phyloP scores from a whole-genome alignment of 2,888 invertebrate genomes.

The Drosophila paramelanica region DNA sequence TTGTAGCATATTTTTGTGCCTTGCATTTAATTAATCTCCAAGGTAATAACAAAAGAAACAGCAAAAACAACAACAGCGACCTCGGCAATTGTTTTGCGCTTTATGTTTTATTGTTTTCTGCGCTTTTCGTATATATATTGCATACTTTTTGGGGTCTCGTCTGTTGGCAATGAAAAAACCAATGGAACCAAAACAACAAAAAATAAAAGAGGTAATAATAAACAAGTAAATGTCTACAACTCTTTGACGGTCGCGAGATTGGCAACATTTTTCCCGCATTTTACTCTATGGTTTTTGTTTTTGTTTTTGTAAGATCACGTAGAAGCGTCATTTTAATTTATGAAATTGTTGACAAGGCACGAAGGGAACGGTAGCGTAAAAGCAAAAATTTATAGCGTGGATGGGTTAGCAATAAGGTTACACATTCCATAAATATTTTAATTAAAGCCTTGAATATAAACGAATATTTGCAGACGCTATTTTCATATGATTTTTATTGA shows the following conservation, averaged over 20 bases:
- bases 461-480: too few relatives aligned
- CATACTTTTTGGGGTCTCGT: constrained; percentile 43
- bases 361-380: not conserved
- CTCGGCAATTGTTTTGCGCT: constrained; percentile 68
- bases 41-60: constrained; percentile 74
- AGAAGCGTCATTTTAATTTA: constrained; percentile 69
- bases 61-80: constrained; percentile 19
- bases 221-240: constrained; percentile 48
- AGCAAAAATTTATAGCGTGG: not conserved
- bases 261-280: constrained; percentile 18
- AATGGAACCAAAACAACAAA: constrained; percentile 7
- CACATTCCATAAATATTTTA: constrained; percentile 6
- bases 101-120: constrained; percentile 68
- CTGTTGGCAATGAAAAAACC: constrained; percentile 39
- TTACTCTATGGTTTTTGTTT: not conserved
- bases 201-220: constrained; percentile 31
- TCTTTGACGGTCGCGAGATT: constrained; percentile 43
- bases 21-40: constrained; percentile 82
- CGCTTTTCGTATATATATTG: constrained; percentile 3
- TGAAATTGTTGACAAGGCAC: constrained; percentile 62
- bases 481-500: too few relatives aligned
- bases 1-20: constrained; percentile 75
- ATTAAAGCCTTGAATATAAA: not conserved
- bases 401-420: not conserved
- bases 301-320: constrained; percentile 21